Base-by-base conservation (phyloP, 2,113 vertebrate genomes). In the Sitta europaea region DNA sequence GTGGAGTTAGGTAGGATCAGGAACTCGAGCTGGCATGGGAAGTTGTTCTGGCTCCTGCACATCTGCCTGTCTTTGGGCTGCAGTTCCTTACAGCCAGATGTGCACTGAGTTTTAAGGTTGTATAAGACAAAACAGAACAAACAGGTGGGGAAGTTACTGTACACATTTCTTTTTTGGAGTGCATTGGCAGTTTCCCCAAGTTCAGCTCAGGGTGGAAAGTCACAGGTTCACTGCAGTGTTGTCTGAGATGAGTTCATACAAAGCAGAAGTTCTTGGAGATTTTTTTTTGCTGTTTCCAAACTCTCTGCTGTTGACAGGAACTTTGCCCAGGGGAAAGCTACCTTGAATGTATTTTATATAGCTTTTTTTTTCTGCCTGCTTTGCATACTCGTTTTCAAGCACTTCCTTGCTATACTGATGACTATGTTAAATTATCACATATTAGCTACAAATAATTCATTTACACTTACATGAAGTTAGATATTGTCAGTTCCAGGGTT, bases 241-340 rank as follows among this genome's bases (percentile, higher is more conserved):
- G 12, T 42, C n/a, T 43, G 84, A 63, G 53, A n/a, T 35, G 50
- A 0, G 0, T 67, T 74, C 2, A 5, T 50, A 40, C 0, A 1
- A 94, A 89, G 33, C 28, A 91, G 88, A 84, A 92, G 19, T 27
- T 83, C 47, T 82, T 65, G 35, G 13, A 84, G 63, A 17, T 43
- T 29, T 43, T 66, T n/a, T 45, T 65, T 42, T 67, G 3, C 48
- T 29, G 5, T 87, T 87, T 90, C 33, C 19, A 5, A 73, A 53
- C 20, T 42, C 43, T 6, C 18, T 45, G 21, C 22, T 73, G 29
- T 80, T 81, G 55, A 66, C 23, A 77, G 43, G 42, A 84, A 36
- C 16, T 74, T 75, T 78, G 21, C 53, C 66, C 29, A 48, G 47
- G 23, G 65, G 15, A 81, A 58, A 50, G 20, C 47, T 71, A 19